phyloP scores from a whole-genome alignment of 2,113 vertebrate genomes.

The Crotalus horridus region DNA sequence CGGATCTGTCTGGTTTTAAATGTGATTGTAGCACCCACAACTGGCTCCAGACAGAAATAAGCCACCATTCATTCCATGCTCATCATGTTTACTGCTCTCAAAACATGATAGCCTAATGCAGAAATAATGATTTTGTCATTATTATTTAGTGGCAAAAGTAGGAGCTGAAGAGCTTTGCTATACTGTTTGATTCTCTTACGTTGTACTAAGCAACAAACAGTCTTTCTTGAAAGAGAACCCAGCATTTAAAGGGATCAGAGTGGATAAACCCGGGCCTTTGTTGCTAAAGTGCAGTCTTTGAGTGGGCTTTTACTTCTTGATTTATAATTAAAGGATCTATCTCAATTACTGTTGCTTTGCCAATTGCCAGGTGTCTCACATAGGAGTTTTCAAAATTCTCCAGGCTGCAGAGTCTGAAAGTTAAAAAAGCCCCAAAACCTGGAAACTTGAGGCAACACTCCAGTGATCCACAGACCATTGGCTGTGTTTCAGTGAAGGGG shows the following conservation, averaged over 20 bases:
- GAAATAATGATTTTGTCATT: neutral
- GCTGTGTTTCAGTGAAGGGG: neutral
- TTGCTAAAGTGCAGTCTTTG: slow-evolving; percentile 5
- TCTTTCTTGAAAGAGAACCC: neutral
- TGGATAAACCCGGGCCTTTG: neutral
- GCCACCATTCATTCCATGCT: neutral
- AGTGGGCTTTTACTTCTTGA: neutral
- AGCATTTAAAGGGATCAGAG: neutral
- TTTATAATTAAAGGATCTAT: neutral
- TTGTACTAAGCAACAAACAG: neutral
- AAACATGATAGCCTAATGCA: neutral
- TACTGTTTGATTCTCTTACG: neutral
- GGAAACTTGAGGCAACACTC: neutral
- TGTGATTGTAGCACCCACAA: neutral
- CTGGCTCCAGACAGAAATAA: neutral
- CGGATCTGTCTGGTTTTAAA: neutral
- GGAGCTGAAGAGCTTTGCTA: neutral
- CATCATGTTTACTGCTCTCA: neutral
- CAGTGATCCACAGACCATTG: neutral
- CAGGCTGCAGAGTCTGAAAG: neutral
- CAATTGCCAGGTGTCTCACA: neutral
- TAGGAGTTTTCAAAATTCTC: neutral
- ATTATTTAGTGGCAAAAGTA: neutral
- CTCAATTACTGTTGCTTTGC: neutral
- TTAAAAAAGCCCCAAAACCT: neutral